These are phyloP conservation scores for Myodes glareolus DNA, from an alignment of 2,113 vertebrate genomes.

Conservation along the genomic window DNA sequence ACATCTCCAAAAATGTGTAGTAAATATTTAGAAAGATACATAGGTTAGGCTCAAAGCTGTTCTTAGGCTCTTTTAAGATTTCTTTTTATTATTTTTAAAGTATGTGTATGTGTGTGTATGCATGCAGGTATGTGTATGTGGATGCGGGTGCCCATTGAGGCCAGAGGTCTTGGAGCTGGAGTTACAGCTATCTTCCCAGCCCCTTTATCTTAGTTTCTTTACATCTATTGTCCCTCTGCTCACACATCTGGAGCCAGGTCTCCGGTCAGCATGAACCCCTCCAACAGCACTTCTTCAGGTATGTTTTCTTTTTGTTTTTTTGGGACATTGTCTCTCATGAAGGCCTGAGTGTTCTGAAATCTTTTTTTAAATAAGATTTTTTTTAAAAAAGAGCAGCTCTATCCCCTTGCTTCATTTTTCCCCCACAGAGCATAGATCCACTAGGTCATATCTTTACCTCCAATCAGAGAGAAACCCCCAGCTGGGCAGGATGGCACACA, in stretches of 20 bases:
- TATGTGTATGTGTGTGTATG: not conserved
- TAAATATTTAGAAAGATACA: constrained; percentile 39
- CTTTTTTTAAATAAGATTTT: not conserved
- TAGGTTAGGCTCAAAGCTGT: not conserved
- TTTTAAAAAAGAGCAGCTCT: not conserved
- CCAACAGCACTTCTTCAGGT: not conserved
- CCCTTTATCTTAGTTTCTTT: not conserved
- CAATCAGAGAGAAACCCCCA: not conserved
- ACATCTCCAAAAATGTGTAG: constrained; percentile 26
- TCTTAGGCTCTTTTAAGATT: not conserved
- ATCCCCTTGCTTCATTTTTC: constrained; percentile 6
- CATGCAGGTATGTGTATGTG: no score
- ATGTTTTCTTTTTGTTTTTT: not conserved
- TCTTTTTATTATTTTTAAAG: not conserved
- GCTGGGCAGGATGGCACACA: not conserved
- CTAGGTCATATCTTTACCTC: not conserved
- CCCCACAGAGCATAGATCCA: not conserved
- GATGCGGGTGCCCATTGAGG: not conserved
- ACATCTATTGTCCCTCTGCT: not conserved
- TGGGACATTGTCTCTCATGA: not conserved
- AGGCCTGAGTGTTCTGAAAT: not conserved
- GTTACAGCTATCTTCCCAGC: not conserved
- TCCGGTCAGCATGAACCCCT: constrained; percentile 10
- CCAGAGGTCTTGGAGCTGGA: not conserved
- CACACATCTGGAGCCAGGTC: not conserved